These are phyloP conservation scores for Orgyia antiqua DNA, from an alignment of 2,888 invertebrate species.

Conservation along the genomic window DNA sequence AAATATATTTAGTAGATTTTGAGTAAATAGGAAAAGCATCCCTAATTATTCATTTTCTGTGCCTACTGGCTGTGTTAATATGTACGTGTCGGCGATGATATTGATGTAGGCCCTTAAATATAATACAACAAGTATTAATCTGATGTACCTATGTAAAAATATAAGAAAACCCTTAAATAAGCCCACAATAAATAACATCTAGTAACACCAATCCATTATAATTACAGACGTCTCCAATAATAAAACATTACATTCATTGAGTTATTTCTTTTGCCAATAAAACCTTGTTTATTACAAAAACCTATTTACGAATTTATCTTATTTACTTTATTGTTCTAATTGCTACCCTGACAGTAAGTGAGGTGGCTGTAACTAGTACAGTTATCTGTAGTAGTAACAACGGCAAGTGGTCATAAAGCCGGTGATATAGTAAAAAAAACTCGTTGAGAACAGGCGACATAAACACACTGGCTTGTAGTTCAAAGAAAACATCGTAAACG, in stretches of 20 bases:
- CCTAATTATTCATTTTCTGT: no score
- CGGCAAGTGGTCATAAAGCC: constrained; percentile 48
- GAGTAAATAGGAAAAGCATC: no score
- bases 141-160: no score
- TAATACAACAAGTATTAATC: no score
- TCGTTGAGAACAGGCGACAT: constrained; percentile 50
- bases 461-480: constrained; percentile 55
- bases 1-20: no score
- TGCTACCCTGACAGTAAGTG: constrained; percentile 15
- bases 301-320: constrained; percentile 25
- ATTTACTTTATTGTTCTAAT: constrained; percentile 27
- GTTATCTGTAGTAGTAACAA: constrained; percentile 36
- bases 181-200: no score
- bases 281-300: constrained; percentile 21
- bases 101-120: no score
- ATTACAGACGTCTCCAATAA: neutral
- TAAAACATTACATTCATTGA: constrained; percentile 11
- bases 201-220: no score
- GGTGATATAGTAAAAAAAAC: constrained; percentile 63
- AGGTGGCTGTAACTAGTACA: constrained; percentile 15
- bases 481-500: constrained; percentile 67
- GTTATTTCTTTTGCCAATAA: constrained; percentile 18
- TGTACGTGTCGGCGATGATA: no score
- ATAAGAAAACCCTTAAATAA: no score
- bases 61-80: no score